Base-by-base conservation (phyloP, 2,888 invertebrate genomes). In the Cheilosia vulpina region DNA sequence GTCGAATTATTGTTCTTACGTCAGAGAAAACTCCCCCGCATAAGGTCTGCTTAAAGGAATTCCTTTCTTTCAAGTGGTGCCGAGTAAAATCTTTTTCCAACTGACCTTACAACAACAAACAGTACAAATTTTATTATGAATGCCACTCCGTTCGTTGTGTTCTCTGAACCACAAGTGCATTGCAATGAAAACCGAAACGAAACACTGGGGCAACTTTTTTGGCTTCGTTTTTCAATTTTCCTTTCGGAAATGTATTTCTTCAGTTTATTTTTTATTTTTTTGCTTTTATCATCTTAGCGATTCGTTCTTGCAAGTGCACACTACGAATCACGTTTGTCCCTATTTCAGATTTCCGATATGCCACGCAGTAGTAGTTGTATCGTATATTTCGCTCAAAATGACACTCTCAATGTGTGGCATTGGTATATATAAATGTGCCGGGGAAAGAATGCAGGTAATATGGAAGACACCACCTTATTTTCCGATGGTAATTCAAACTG, bases 161-260 rank as follows among this genome's bases (percentile, higher is more conserved):
- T 45, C 38, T 27, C 17, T 38, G 34, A 52, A 75, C 62, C 71
- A 24, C 77, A 69, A 69, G 81, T 58, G 75, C 55, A 76, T 50
- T 75, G 65, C 53, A 71, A 57, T 57, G 69, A 53, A 69, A 53
- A 66, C 58, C 66, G 53, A 75, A 80, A 58, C 65, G 53, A 75
- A 80, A 58, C 65, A 75, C 43, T 55, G 9, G 65, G 69, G 58
- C 69, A 80, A 85, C 80, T 85, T 85, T 58, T 76, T 80, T 75
- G 84, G 84, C 80, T 85, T 85, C 84, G 15, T 45, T 85, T 85
- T 84, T 76, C 80, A 84, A 84, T 84, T 84, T 66, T 72, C 62
- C 60, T 52, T 60, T 81, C 47, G 34, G 21, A 53, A 43, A 50
- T 53, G 43, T 24, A 45, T 17, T 21, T 15, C 41, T 50, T 24